phyloP scores from a whole-genome alignment of 1,140 invertebrate genomes.

The Monomorium pharaonis region DNA sequence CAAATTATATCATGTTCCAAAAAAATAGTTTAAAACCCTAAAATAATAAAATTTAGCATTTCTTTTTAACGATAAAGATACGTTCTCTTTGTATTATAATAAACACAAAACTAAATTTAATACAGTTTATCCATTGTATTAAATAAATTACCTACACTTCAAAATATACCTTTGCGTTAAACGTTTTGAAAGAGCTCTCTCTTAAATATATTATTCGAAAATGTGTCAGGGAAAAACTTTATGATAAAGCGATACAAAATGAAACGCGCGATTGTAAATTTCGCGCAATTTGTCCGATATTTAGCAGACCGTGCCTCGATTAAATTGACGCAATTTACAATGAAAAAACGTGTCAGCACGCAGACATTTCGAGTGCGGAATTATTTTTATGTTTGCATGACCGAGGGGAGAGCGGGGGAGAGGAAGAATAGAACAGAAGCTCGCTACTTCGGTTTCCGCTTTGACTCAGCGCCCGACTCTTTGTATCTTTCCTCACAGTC shows the following conservation, averaged over 20 bases:
- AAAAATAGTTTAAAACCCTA: not conserved
- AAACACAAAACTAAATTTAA: conserved; percentile 7
- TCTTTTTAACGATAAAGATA: not conserved
- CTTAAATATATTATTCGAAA: conserved; percentile 28
- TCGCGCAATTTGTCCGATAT: conserved; percentile 50
- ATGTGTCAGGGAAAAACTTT: conserved; percentile 6
- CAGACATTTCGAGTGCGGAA: conserved; percentile 32
- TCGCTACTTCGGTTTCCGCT: conserved; percentile 15
- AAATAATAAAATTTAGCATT: not conserved
- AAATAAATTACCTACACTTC: not conserved
- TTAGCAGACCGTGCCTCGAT: conserved; percentile 54
- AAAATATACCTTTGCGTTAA: conserved; percentile 7
- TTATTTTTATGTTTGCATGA: conserved; percentile 56
- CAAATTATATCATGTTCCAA: too few relatives aligned
- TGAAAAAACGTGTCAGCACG: conserved; percentile 43
- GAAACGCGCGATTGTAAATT: conserved; percentile 47
- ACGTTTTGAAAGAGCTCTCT: conserved; percentile 15
- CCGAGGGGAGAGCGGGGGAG: not conserved
- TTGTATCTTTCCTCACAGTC: conserved; percentile 32
- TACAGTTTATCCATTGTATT: not conserved
- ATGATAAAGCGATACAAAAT: conserved; percentile 34
- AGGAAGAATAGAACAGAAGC: conserved; percentile 8
- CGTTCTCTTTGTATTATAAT: not conserved
- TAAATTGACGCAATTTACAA: conserved; percentile 59
- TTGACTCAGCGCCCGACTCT: conserved; percentile 36